Base-by-base conservation (phyloP, 2,888 invertebrate genomes). In the Steinernema hermaphroditum region DNA sequence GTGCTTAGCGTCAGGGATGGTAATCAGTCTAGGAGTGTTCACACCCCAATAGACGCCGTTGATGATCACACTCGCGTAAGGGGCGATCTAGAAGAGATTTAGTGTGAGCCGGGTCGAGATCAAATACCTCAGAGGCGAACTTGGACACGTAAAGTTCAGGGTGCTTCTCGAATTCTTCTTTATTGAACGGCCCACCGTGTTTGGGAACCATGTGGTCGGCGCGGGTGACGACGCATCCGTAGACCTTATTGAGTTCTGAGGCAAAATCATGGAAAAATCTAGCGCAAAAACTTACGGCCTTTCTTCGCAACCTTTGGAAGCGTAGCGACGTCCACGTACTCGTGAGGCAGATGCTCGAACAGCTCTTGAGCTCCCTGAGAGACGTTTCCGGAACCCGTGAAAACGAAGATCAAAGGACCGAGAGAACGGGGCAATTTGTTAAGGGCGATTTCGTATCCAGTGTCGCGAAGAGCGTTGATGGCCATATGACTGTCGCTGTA, bases 31-130 rank as follows among this genome's bases (percentile, higher is more conserved):
- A 0, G 98, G 98, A 78, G 96, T 93, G 83, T 93, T 94, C 0
- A 95, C 93, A 0, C 96, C 96, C 96, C 96, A 99, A 88, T 97
- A 99, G 83, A 99, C 98, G 34, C 98, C 94, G 87, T 99, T 99
- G 57, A 99, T 91, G 75, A 99, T 92, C 0, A 96, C 94, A 0
- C 96, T 95, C 0, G 96, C 95, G 87, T 95, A 96, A 0, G 98
- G 96, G 0, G 97, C 98, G 80, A 98, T 94, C 91, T 92, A n/a
- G n/a, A n/a, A n/a, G 87, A 44, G 79, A 68, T 19, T 9, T 19
- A 4, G 12, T 19, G 27, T 19, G 14, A 19, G 1, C 19, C 16
- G 19, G 32, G 41, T 2, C 24, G 43, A 69, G 14, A 1, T 9
- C 1, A 19, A 76, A 75, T 86, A 92, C 92, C 89, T 93, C 94